Conservation (phyloP, 2,888 invertebrate species). For the Busseola fusca region DNA sequence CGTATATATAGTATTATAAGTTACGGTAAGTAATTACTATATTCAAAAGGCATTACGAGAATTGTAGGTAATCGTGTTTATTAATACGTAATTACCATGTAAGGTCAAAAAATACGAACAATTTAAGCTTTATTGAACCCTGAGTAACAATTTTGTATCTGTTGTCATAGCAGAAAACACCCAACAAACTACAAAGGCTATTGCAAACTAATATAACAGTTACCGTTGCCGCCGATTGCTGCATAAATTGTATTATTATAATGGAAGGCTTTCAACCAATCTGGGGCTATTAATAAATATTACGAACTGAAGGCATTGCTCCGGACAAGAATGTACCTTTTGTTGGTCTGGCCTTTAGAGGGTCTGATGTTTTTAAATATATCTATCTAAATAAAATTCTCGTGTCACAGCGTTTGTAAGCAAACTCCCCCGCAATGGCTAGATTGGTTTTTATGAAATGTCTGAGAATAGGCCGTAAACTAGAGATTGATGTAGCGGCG, state of each 20-base stretch:
- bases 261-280: conserved; percentile 1
- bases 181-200: conserved; percentile 1
- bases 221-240: neutral
- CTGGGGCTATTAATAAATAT: conserved; percentile 27
- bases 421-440: too few relatives aligned
- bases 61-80: neutral
- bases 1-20: too few relatives aligned
- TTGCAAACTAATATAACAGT: neutral
- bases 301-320: conserved; percentile 20
- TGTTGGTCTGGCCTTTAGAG: conserved; percentile 8
- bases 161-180: neutral
- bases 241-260: conserved; percentile 12
- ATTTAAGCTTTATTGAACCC: neutral
- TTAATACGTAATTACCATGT: neutral
- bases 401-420: too few relatives aligned
- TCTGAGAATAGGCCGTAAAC: too few relatives aligned
- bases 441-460: too few relatives aligned
- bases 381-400: neutral
- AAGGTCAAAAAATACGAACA: neutral
- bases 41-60: neutral
- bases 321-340: conserved; percentile 15
- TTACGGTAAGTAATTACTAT: too few relatives aligned
- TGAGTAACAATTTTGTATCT: neutral
- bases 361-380: neutral
- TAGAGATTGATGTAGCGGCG: too few relatives aligned